These are phyloP conservation scores for Drosophila diplacantha DNA, from an alignment of 2,888 invertebrate species.

Conservation along the genomic window DNA sequence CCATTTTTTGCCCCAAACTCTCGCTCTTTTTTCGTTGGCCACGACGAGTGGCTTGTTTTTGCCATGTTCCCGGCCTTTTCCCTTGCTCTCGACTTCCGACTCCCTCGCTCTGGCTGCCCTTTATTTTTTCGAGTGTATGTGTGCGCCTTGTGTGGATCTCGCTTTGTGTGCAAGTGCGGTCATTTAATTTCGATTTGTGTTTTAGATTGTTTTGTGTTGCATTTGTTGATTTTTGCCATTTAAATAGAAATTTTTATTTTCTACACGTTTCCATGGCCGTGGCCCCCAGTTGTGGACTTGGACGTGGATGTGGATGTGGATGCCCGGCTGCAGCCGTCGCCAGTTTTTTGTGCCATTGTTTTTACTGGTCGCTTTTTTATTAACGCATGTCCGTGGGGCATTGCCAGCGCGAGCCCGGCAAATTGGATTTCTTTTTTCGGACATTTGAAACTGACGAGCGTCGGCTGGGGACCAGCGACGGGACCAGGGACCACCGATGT, in stretches of 20 bases:
- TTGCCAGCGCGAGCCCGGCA: conserved; percentile 59
- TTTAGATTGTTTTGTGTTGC: conserved; percentile 75
- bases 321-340: conserved; percentile 29
- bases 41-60: conserved; percentile 43
- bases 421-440: conserved; percentile 69
- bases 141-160: conserved; percentile 40
- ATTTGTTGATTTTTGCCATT: conserved; percentile 73
- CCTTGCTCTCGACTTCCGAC: not conserved
- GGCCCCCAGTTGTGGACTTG: conserved; percentile 33
- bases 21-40: conserved; percentile 24
- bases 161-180: conserved; percentile 74
- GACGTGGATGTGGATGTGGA: conserved; percentile 4
- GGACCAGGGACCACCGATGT: conserved; percentile 16
- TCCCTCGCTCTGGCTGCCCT: not conserved
- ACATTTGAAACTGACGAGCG: conserved; percentile 64
- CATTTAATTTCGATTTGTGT: conserved; percentile 76
- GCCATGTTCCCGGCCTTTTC: conserved; percentile 30
- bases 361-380: conserved; percentile 44
- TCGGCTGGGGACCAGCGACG: conserved; percentile 20
- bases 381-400: conserved; percentile 66
- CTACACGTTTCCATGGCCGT: conserved; percentile 64
- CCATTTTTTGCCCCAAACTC: conserved; percentile 31
- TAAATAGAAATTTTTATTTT: conserved; percentile 72
- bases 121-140: conserved; percentile 22
- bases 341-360: conserved; percentile 32